Evolutionary conservation across 2,797 vertebrate genomes (phyloP).

Genomic region (Spheniscus humboldti): DNA sequence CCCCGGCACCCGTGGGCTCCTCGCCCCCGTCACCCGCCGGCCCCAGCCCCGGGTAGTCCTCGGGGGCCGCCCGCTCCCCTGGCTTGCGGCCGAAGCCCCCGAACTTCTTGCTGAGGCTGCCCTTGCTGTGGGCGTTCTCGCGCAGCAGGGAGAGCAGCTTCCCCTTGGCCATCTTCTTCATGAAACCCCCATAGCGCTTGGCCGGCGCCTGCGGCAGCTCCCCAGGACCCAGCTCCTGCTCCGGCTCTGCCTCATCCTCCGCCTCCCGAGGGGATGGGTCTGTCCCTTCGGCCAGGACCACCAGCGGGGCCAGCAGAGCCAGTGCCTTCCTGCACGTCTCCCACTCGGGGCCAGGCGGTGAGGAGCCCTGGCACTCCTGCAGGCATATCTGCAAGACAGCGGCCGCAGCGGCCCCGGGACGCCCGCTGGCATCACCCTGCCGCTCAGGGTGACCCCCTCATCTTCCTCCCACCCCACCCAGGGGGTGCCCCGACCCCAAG

Average conservation of each 20-base stretch:
- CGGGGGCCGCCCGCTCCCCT: slow-evolving; percentile 38
- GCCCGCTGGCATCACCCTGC: rapidly evolving
- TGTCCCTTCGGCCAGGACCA: not conserved
- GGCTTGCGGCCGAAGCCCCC: slow-evolving; percentile 70
- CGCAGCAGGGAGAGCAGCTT: slow-evolving; percentile 72
- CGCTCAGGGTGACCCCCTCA: rapidly evolving
- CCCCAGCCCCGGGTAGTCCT: slow-evolving; percentile 56
- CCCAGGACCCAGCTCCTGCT: not conserved
- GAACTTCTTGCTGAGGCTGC: slow-evolving; percentile 70
- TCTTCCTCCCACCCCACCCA: not conserved
- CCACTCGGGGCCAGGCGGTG: slow-evolving; percentile 71
- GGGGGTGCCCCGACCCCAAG: not conserved
- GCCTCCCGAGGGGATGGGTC: not conserved
- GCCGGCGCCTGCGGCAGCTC: not conserved
- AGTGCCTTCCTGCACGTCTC: slow-evolving; percentile 72
- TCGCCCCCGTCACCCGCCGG: not conserved
- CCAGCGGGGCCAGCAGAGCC: slow-evolving; percentile 18
- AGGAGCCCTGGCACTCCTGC: slow-evolving; percentile 80
- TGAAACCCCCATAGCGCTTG: slow-evolving; percentile 92
- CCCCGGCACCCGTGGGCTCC: slow-evolving; percentile 9
- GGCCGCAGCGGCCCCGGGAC: not conserved
- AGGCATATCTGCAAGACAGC: slow-evolving; percentile 81
- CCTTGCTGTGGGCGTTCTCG: slow-evolving; percentile 73
- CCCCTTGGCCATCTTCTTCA: slow-evolving; percentile 82
- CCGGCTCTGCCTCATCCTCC: not conserved